phyloP scores from a whole-genome alignment of 64 coral and sea anemone species.

The Exaiptasia diaphana region DNA sequence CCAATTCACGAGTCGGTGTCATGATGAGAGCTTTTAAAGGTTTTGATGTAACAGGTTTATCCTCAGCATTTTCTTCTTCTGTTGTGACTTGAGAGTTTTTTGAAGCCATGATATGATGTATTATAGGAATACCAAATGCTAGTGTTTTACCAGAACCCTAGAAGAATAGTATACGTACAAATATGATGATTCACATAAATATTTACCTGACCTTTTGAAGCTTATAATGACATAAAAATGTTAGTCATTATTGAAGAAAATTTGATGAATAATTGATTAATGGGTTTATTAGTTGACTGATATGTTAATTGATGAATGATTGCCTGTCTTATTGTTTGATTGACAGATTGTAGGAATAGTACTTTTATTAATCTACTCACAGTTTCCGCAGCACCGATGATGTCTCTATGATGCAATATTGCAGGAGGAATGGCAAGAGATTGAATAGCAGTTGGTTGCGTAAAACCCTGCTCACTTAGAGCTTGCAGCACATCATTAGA shows the following conservation, averaged over 20 bases:
- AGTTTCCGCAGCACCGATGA: conserved; percentile 97
- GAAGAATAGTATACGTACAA: background rate
- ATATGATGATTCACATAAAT: background rate
- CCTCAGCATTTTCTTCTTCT: background rate
- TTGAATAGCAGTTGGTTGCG: conserved; percentile 80
- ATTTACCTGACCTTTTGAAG: background rate
- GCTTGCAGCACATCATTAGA: conserved; percentile 38
- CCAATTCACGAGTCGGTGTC: conserved; percentile 89
- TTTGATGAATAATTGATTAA: too few species aligned
- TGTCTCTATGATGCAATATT: conserved; percentile 65
- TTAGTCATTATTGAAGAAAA: too few species aligned
- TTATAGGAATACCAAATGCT: conserved; percentile 90
- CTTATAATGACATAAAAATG: background rate
- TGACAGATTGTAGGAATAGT: too few species aligned
- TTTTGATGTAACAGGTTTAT: background rate
- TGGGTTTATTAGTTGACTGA: too few species aligned
- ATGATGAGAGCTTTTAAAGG: conserved; percentile 72
- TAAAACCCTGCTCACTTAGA: conserved; percentile 70
- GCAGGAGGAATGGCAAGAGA: conserved; percentile 76
- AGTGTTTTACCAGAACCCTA: conserved; percentile 95
- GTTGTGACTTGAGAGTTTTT: background rate
- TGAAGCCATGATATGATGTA: conserved; percentile 47
- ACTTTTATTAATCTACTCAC: conserved; percentile 68
- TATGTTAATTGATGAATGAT: too few species aligned
- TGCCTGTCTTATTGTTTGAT: too few species aligned